These are phyloP conservation scores for Ecdyonurus torrentis DNA, from an alignment of 2,888 invertebrate genomes.

Conservation along the genomic window DNA sequence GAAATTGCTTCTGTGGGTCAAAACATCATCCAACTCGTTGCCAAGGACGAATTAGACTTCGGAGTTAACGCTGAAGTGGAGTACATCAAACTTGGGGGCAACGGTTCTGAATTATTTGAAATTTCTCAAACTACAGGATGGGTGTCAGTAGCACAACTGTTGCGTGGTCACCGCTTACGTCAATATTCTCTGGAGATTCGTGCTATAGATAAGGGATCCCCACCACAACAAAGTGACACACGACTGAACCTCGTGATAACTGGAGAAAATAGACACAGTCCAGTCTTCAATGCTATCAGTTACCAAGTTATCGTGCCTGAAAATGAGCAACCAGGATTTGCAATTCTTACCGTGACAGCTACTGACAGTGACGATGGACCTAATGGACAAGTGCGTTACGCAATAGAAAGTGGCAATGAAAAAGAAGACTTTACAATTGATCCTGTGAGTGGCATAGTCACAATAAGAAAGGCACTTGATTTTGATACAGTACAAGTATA, in stretches of 20 bases:
- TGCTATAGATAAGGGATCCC: conserved; percentile 76
- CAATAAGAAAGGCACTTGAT: conserved; percentile 63
- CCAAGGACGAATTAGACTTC: conserved; percentile 61
- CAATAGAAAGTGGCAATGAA: conserved; percentile 69
- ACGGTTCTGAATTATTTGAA: conserved; percentile 55
- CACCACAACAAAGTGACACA: conserved; percentile 64
- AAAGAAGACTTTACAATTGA: conserved; percentile 66
- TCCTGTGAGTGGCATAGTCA: conserved; percentile 57
- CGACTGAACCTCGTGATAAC: conserved; percentile 60
- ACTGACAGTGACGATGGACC: conserved; percentile 74
- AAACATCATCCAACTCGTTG: conserved; percentile 49
- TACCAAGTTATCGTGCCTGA: conserved; percentile 86
- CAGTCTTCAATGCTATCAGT: conserved; percentile 65
- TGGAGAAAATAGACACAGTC: conserved; percentile 63
- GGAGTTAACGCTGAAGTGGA: conserved; percentile 81
- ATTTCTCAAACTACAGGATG: conserved; percentile 66
- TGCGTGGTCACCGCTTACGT: conserved; percentile 31
- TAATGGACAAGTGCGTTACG: conserved; percentile 74
- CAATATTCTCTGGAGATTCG: conserved; percentile 50
- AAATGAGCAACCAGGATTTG: conserved; percentile 72
- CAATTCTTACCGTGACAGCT: conserved; percentile 69
- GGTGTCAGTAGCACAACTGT: conserved; percentile 49
- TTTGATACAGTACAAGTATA: conserved; percentile 76
- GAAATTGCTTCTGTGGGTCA: conserved; percentile 55
- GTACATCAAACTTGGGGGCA: conserved; percentile 55